phyloP scores from a whole-genome alignment of 1,140 invertebrate species.

The Drosophila erecta region DNA sequence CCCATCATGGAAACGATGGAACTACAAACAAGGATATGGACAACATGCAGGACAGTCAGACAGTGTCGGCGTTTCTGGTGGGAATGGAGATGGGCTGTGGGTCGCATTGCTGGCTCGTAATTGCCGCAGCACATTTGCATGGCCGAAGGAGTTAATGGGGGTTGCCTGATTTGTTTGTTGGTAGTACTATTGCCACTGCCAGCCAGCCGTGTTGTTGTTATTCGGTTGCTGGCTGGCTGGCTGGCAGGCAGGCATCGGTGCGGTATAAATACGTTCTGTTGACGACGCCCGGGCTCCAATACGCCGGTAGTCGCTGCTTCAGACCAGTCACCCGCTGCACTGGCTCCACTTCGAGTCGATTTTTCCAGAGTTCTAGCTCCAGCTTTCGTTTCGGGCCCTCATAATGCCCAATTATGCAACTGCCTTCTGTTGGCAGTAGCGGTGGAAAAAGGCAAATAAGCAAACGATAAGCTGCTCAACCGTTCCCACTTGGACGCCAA shows the following conservation, averaged over 20 bases:
- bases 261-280: conserved; percentile 74
- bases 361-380: conserved; percentile 17
- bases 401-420: conserved; percentile 56
- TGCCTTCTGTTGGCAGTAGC: conserved; percentile 13
- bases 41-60: conserved; percentile 70
- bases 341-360: conserved; percentile 44
- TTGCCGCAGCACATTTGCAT: conserved; percentile 80
- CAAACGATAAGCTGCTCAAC: conserved; percentile 5
- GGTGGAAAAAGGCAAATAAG: conserved; percentile 6
- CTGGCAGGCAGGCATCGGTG: conserved; percentile 29
- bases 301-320: conserved; percentile 68
- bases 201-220: conserved; percentile 43
- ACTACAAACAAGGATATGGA: conserved; percentile 22
- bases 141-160: conserved; percentile 79
- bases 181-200: conserved; percentile 26
- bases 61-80: conserved; percentile 44
- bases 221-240: conserved; percentile 44
- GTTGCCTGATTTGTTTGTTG: conserved; percentile 76
- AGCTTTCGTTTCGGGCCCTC: conserved; percentile 17
- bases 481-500: background rate
- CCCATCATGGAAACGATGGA: background rate
- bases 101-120: conserved; percentile 49
- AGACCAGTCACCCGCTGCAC: conserved; percentile 55
- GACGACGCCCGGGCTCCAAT: conserved; percentile 67
- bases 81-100: conserved; percentile 21